Evolutionary conservation across 2,113 vertebrate genomes (phyloP).

Genomic region (Corythaeola cristata): DNA sequence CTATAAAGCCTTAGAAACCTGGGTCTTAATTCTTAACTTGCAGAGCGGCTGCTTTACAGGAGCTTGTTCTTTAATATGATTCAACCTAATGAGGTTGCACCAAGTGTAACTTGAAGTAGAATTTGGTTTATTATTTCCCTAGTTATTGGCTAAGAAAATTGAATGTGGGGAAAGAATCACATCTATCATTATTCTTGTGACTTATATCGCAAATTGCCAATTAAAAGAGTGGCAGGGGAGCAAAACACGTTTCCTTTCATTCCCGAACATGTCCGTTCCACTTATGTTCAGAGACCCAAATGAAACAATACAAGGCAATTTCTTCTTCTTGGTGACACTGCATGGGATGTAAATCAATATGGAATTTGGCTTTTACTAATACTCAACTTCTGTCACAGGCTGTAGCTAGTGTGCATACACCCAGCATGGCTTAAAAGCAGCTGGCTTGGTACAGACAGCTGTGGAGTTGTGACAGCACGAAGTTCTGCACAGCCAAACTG

Average conservation of each 20-base stretch:
- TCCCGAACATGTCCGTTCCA: background rate
- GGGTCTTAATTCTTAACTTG: background rate
- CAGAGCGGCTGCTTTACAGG: background rate
- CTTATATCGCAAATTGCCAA: background rate
- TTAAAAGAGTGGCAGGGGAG: background rate
- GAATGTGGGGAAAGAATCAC: background rate
- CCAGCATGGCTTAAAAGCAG: background rate
- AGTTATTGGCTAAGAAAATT: conserved; percentile 2
- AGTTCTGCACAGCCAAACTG: background rate
- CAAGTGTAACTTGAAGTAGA: background rate
- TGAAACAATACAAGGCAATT: background rate
- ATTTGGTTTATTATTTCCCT: conserved; percentile 26
- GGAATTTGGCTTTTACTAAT: background rate
- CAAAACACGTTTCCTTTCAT: background rate
- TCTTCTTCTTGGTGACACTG: background rate
- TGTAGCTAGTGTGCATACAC: background rate
- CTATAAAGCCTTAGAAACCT: background rate
- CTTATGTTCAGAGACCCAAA: background rate
- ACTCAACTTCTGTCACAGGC: background rate
- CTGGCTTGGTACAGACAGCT: background rate
- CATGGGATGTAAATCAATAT: background rate
- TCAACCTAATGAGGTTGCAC: background rate
- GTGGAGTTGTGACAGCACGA: background rate
- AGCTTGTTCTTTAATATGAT: background rate
- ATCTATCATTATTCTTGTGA: background rate